These are phyloP conservation scores for Microcebus lehilahytsara DNA, from an alignment of 2,113 vertebrate species.

Conservation along the genomic window DNA sequence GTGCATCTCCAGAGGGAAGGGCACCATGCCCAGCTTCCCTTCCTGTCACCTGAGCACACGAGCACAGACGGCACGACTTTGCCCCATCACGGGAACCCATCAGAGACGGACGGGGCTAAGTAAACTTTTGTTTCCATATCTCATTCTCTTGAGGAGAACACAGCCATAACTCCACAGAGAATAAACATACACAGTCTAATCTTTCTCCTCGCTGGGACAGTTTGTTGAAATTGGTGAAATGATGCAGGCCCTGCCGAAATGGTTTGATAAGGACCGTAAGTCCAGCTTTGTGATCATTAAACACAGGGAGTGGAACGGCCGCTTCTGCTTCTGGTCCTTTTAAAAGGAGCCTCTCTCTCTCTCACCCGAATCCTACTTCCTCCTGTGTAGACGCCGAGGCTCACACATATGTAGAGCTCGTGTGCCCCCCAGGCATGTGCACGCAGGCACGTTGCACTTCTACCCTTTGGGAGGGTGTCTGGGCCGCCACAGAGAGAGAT, in stretches of 20 bases:
- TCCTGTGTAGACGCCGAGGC: slow-evolving; percentile 33
- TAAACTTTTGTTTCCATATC: slow-evolving; percentile 74
- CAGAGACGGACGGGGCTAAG: slow-evolving; percentile 49
- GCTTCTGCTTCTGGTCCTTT: slow-evolving; percentile 76
- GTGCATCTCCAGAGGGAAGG: background rate
- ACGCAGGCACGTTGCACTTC: rapidly evolving
- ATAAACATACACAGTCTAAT: slow-evolving; percentile 85
- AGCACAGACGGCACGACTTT: background rate
- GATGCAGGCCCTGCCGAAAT: slow-evolving; percentile 80
- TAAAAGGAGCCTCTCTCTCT: slow-evolving; percentile 72
- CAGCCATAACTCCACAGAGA: slow-evolving; percentile 74
- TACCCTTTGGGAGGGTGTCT: background rate
- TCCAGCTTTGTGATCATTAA: slow-evolving; percentile 83
- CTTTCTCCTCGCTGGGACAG: slow-evolving; percentile 78
- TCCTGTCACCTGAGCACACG: slow-evolving; percentile 23
- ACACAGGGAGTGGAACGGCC: slow-evolving; percentile 70
- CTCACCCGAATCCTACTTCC: slow-evolving; percentile 54
- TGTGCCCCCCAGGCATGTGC: background rate
- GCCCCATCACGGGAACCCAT: background rate
- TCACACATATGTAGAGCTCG: background rate
- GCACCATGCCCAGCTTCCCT: rapidly evolving
- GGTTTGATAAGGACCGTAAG: slow-evolving; percentile 84
- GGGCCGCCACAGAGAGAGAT: background rate
- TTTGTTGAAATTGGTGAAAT: slow-evolving; percentile 88
- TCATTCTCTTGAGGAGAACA: slow-evolving; percentile 71